These are phyloP conservation scores for Pygoscelis antarcticus DNA, from an alignment of 2,113 vertebrate genomes.

Conservation along the genomic window DNA sequence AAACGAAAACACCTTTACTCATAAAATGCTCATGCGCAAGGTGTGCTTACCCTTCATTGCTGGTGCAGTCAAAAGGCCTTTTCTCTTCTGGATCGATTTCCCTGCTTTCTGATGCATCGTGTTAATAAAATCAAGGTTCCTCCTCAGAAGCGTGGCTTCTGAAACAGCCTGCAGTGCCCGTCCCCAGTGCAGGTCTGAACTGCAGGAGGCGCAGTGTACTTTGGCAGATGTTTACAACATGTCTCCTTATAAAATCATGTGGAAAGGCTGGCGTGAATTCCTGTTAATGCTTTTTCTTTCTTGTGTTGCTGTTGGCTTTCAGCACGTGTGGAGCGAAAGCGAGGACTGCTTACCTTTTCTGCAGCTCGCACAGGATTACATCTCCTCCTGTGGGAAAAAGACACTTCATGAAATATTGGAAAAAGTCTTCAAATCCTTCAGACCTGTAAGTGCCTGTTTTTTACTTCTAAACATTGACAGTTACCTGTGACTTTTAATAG, in stretches of 20 bases:
- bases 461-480: neutral
- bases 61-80: neutral
- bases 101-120: neutral
- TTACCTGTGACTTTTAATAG: neutral
- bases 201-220: neutral
- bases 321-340: conserved; percentile 99
- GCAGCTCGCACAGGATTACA: conserved; percentile 97
- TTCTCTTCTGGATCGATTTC: neutral
- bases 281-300: conserved; percentile 29
- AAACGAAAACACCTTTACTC: neutral
- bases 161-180: neutral
- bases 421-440: conserved; percentile 98
- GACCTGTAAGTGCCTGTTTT: conserved; percentile 85
- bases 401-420: conserved; percentile 96
- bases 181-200: neutral
- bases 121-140: neutral
- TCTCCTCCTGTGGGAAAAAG: conserved; percentile 98
- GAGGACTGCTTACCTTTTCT: conserved; percentile 97
- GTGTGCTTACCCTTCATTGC: accelerated
- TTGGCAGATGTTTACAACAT: neutral
- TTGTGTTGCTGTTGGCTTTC: conserved; percentile 24
- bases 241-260: neutral
- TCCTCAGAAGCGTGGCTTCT: neutral
- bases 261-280: neutral
- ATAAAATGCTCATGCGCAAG: accelerated